Evolutionary conservation across 2,797 vertebrate genomes (phyloP).

Genomic region (Myotis daubentonii): DNA sequence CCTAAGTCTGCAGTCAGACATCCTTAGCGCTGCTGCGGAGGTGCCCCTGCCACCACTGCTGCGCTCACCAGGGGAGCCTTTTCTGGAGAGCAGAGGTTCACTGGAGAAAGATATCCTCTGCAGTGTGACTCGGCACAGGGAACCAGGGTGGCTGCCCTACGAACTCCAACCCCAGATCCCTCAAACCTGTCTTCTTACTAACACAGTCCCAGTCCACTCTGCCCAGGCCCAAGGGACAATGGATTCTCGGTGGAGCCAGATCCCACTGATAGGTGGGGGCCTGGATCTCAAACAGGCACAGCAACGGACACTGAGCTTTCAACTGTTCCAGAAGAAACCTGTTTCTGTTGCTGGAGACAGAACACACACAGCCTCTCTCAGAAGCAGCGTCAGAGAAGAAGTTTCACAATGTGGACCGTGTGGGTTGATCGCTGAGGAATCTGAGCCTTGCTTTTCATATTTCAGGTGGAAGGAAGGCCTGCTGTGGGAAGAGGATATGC

Average conservation of each 20-base stretch:
- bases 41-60: too few relatives aligned
- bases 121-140: too few relatives aligned
- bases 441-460: neutral
- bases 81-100: too few relatives aligned
- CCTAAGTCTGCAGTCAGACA: too few relatives aligned
- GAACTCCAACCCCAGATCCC: too few relatives aligned
- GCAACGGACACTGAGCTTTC: neutral
- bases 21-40: too few relatives aligned
- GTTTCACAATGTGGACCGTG: neutral
- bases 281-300: neutral
- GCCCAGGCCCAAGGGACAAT: neutral
- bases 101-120: too few relatives aligned
- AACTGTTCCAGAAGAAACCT: neutral
- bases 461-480: conserved; percentile 10
- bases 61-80: too few relatives aligned
- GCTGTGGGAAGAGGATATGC: neutral
- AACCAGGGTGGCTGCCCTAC: too few relatives aligned
- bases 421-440: neutral
- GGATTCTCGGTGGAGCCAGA: neutral
- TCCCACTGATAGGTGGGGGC: neutral
- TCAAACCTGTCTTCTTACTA: too few relatives aligned
- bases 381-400: neutral
- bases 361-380: neutral
- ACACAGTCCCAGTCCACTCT: too few relatives aligned
- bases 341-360: neutral